Evolutionary conservation across 2,113 vertebrate species (phyloP).

Genomic region (Anhinga anhinga): DNA sequence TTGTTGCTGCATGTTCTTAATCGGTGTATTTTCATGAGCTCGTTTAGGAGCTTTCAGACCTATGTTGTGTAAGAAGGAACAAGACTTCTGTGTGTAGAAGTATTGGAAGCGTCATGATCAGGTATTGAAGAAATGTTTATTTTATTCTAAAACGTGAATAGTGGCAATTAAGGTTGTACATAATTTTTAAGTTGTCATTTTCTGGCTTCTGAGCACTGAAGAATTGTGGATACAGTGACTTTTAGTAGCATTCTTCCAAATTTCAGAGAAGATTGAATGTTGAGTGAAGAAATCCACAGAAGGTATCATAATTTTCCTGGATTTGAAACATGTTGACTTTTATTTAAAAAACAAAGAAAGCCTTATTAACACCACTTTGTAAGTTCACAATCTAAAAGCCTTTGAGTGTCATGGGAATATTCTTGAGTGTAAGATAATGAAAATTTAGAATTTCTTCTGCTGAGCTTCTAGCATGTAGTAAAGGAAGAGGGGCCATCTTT

Average conservation of each 20-base stretch:
- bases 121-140: background rate
- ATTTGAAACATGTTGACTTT: background rate
- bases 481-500: background rate
- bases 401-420: background rate
- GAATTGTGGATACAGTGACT: background rate
- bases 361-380: background rate
- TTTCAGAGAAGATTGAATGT: fast-evolving
- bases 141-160: background rate
- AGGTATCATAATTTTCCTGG: background rate
- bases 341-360: background rate
- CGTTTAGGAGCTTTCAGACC: background rate
- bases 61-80: background rate
- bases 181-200: background rate
- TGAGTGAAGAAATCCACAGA: background rate
- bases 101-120: background rate
- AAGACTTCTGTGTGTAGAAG: background rate
- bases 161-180: background rate
- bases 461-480: background rate
- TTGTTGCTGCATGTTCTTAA: background rate
- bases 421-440: background rate
- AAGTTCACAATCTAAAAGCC: background rate
- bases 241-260: background rate
- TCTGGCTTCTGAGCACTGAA: background rate
- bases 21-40: background rate
- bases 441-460: background rate